A percentile compares a stretch with the other conserved stretches of the same genome.
Evolutionary conservation across 64 coral and sea anemone genomes (phyloP).

Genomic region (Porites australiensis): DNA sequence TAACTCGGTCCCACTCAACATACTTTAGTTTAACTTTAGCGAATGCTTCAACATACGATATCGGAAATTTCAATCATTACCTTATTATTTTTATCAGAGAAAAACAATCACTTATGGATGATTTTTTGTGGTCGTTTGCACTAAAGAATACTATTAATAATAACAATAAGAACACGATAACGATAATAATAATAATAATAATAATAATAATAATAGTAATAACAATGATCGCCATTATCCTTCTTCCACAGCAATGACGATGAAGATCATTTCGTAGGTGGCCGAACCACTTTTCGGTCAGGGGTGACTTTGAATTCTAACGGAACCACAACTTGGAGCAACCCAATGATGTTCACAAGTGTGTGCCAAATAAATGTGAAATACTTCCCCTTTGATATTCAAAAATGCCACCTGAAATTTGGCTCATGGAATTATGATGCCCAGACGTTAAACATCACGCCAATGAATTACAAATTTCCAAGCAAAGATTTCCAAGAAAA

Average conservation of each 20-base stretch:
- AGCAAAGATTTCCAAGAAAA: slow-evolving; percentile 69
- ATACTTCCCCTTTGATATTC: slow-evolving; percentile 82
- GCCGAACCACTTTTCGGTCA: slow-evolving; percentile 54
- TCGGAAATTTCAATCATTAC: too few species aligned
- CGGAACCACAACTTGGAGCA: slow-evolving; percentile 70
- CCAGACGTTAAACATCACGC: slow-evolving; percentile 44
- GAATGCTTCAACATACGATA: too few species aligned
- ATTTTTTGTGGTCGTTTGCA: too few species aligned
- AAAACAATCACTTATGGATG: too few species aligned
- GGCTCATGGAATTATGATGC: slow-evolving; percentile 74
- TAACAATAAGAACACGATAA: too few species aligned
- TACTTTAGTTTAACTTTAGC: too few species aligned
- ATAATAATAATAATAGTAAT: too few species aligned
- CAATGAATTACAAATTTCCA: slow-evolving; percentile 50
- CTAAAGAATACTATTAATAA: too few species aligned
- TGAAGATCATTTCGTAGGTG: slow-evolving; percentile 65
- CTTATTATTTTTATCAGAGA: too few species aligned
- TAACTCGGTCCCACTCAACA: too few species aligned
- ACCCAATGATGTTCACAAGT: slow-evolving; percentile 70
- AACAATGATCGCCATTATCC: neutral
- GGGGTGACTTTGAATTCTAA: slow-evolving; percentile 42
- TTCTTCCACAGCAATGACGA: slow-evolving; percentile 44
- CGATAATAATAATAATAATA: too few species aligned
- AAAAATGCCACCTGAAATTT: slow-evolving; percentile 73
- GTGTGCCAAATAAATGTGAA: slow-evolving; percentile 75